A percentile compares a stretch with the other conserved stretches of the same genome.
These are phyloP conservation scores for Galbula dea DNA, from an alignment of 2,113 vertebrate genomes.

Conservation along the genomic window DNA sequence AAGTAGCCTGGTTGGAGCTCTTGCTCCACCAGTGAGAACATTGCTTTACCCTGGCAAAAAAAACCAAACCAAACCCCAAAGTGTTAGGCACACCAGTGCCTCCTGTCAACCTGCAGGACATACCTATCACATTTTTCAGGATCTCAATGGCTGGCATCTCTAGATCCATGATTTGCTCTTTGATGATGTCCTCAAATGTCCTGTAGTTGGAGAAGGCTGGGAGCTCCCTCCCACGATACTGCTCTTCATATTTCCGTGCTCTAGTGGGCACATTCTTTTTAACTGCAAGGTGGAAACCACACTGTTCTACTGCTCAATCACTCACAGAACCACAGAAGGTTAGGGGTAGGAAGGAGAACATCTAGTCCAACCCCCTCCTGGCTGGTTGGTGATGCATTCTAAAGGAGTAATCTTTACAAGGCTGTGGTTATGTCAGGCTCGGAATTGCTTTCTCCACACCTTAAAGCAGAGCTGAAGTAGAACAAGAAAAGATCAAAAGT, in stretches of 20 bases:
- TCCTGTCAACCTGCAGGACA: not conserved
- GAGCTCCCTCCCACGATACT: slow-evolving; percentile 82
- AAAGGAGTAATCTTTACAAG: not conserved
- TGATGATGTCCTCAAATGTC: slow-evolving; percentile 82
- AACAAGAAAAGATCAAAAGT: not conserved
- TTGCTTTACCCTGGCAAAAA: not conserved
- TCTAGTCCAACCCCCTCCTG: not conserved
- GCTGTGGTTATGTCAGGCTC: not conserved
- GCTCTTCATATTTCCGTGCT: slow-evolving; percentile 67
- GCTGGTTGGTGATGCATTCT: not conserved
- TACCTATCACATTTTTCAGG: slow-evolving; percentile 66
- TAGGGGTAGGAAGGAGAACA: too few species aligned
- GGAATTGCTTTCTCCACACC: not conserved
- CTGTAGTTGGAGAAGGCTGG: slow-evolving; percentile 84
- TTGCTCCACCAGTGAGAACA: not conserved
- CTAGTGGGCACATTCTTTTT: slow-evolving; percentile 4
- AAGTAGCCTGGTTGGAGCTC: not conserved
- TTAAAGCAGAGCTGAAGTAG: not conserved
- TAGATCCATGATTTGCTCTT: slow-evolving; percentile 73
- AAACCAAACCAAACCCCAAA: too few species aligned
- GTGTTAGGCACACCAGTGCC: not conserved
- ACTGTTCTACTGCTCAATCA: not conserved
- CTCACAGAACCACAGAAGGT: not conserved
- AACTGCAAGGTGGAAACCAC: slow-evolving; percentile 62
- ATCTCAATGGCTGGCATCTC: slow-evolving; percentile 79